phyloP scores from a whole-genome alignment of 2,797 vertebrate genomes.

The Melanogrammus aeglefinus region DNA sequence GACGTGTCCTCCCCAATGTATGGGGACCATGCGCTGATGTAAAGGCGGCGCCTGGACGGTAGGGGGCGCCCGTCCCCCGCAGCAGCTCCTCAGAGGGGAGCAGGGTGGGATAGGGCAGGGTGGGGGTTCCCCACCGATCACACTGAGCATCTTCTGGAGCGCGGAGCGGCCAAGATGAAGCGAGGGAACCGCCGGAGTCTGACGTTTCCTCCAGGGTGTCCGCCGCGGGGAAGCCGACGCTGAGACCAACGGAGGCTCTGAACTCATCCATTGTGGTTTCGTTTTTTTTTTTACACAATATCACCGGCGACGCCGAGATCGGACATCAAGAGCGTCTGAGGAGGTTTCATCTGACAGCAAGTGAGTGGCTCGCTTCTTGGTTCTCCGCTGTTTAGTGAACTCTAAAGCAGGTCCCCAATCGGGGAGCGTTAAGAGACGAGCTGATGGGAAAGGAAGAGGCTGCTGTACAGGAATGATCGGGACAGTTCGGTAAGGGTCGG shows the following conservation, averaged over 20 bases:
- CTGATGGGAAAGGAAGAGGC: background rate
- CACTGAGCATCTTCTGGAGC: constrained; percentile 40
- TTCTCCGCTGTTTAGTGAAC: background rate
- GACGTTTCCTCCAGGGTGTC: constrained; percentile 61
- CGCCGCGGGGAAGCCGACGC: constrained; percentile 57
- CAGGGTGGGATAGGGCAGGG: background rate
- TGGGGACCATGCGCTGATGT: background rate
- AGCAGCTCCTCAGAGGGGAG: background rate
- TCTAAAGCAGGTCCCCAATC: too few species aligned
- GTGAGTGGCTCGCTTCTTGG: background rate
- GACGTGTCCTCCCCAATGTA: too few species aligned
- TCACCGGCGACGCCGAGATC: background rate
- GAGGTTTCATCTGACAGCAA: background rate
- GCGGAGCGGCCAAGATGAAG: constrained; percentile 54
- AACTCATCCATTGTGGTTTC: background rate
- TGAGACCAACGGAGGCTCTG: background rate
- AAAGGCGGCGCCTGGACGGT: background rate
- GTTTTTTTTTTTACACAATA: background rate
- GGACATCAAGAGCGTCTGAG: background rate
- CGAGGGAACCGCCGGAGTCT: constrained; percentile 52
- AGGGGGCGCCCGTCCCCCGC: background rate
- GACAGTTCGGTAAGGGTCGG: background rate
- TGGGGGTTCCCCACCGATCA: background rate
- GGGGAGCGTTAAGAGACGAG: too few species aligned
- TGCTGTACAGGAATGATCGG: background rate